Evolutionary conservation across 2,888 invertebrate species (phyloP), one percentile per base, ranked within the genome.

Genomic region (Belgica antarctica): DNA sequence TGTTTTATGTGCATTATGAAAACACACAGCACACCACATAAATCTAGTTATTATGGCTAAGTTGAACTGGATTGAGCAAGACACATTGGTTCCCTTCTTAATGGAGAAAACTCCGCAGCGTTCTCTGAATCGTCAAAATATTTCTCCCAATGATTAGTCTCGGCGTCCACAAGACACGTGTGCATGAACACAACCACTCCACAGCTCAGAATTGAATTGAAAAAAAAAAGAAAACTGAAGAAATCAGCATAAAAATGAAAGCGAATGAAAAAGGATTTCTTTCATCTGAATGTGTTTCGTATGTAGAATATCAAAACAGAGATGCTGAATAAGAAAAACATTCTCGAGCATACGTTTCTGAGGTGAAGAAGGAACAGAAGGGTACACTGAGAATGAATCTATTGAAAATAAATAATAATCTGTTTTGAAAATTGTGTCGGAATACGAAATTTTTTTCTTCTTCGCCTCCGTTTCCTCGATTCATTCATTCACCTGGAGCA

Each of bases 321-420:
- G 22, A 52, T n/a, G n/a, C n/a, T n/a, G n/a, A n/a, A n/a, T 5
- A 8, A 52, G 17, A 7, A n/a, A 52, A 52, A 22, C 22, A 52
- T 52, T 22, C 19, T 8, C n/a, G 12, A 52, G 12, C 52, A 52
- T 52, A 52, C 19, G 52, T 17, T 19, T 52, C n/a, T 10, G 52
- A 59, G 59, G 59, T 59, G 27, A 5, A 7, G 19, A n/a, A n/a
- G 8, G 52, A 52, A 24, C 19, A 52, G 25, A 59, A 24, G 59
- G 59, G 25, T 27, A 59, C 12, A 17, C 46, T 7, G 8, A 4
- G 27, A 8, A 34, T 12, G 25, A 25, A 65, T 65, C 63, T 41
- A 65, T 65, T 34, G 63, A 65, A 65, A 10, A 65, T 65, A 65
- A 65, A 65, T 65, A 65, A 65, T 65, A 65, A 65, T 65, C 63